phyloP scores from a whole-genome alignment of 2,888 invertebrate genomes.

The Chloromyia formosa region DNA sequence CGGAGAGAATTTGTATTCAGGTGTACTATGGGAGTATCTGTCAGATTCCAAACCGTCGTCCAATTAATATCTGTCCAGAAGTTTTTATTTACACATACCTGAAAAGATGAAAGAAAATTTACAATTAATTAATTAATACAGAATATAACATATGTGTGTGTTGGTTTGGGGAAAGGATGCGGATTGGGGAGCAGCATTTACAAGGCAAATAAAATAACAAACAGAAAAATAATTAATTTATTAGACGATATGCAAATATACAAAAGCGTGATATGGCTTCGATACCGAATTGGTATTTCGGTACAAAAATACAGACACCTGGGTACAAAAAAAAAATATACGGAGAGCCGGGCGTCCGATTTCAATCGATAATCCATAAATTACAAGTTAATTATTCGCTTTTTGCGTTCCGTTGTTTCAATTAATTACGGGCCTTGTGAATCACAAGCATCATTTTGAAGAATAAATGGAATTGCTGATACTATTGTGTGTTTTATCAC shows the following conservation, averaged over 20 bases:
- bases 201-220: too few relatives aligned
- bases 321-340: not conserved
- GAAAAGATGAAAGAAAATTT: conserved; percentile 17
- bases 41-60: not conserved
- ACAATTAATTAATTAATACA: too few relatives aligned
- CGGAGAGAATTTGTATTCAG: not conserved
- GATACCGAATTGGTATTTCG: too few relatives aligned
- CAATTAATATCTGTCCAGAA: conserved; percentile 23
- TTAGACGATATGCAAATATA: too few relatives aligned
- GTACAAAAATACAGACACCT: too few relatives aligned
- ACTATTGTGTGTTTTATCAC: not conserved
- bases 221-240: too few relatives aligned
- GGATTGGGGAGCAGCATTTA: too few relatives aligned
- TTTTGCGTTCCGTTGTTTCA: not conserved
- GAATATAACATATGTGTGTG: too few relatives aligned
- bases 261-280: too few relatives aligned
- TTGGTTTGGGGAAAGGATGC: too few relatives aligned
- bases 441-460: not conserved
- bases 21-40: not conserved
- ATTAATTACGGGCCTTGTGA: not conserved
- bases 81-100: conserved; percentile 28
- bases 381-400: not conserved
- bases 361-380: conserved; percentile 1
- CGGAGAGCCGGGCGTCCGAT: not conserved
- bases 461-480: not conserved